Evolutionary conservation across 2,888 invertebrate species (phyloP).

Genomic region (Stenoptilia bipunctidactyla): DNA sequence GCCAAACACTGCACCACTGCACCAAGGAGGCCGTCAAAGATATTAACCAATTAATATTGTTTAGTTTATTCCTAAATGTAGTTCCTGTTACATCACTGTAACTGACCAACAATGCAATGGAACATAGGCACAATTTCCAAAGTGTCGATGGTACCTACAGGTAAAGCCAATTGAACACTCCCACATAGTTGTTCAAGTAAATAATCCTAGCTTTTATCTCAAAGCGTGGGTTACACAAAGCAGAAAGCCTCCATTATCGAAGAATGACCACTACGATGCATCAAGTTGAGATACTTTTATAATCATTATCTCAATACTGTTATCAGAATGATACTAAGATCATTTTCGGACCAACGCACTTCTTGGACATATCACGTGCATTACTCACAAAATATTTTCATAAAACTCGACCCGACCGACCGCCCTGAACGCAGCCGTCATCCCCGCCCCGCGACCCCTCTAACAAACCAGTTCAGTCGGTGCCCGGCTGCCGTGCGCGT

Average conservation of each 20-base stretch:
- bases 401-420: conserved; percentile 66
- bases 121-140: too few relatives aligned
- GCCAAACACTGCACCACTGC: too few relatives aligned
- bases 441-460: conserved; percentile 27
- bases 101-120: too few relatives aligned
- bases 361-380: conserved; percentile 64
- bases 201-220: neutral
- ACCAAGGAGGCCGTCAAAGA: too few relatives aligned
- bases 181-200: too few relatives aligned
- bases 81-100: too few relatives aligned
- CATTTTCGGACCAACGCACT: conserved; percentile 66
- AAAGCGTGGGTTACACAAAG: conserved; percentile 27
- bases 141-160: too few relatives aligned
- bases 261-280: conserved; percentile 22
- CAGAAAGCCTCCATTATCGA: conserved; percentile 34
- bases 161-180: too few relatives aligned
- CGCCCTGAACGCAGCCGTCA: conserved; percentile 19
- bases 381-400: conserved; percentile 72
- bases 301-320: conserved; percentile 30
- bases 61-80: too few relatives aligned
- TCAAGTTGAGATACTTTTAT: conserved; percentile 36
- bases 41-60: too few relatives aligned
- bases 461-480: conserved; percentile 51
- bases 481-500: conserved; percentile 64
- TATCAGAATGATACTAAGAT: conserved; percentile 25